Conservation (phyloP, 2,113 vertebrate genomes). For the Protobothrops flavoviridis region DNA sequence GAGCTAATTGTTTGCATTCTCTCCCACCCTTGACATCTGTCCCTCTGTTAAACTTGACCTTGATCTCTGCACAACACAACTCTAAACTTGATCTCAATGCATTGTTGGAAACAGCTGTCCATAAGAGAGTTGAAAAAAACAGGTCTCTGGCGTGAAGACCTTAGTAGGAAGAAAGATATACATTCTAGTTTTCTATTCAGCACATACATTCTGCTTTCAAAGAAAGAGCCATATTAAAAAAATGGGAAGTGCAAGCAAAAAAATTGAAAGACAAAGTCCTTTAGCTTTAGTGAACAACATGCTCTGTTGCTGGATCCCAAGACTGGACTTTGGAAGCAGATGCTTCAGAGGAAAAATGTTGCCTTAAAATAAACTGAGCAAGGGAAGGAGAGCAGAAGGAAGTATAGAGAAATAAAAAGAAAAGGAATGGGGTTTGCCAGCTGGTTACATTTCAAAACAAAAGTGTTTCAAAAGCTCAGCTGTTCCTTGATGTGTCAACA, state of each 20-base stretch:
- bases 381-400: not conserved
- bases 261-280: not conserved
- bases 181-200: constrained; percentile 2
- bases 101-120: constrained; percentile 46
- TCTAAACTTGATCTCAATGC: constrained; percentile 46
- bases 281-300: not conserved
- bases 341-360: not conserved
- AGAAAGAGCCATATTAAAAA: constrained; percentile 6
- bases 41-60: constrained; percentile 34
- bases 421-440: not conserved
- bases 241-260: not conserved
- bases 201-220: constrained; percentile 43
- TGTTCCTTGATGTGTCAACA: constrained; percentile 27
- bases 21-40: constrained; percentile 12
- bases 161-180: not conserved
- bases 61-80: constrained; percentile 18
- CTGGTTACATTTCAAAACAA: not conserved
- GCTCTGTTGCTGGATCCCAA: not conserved
- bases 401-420: not conserved
- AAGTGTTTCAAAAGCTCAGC: constrained; percentile 10
- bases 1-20: constrained; percentile 27
- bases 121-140: constrained; percentile 11
- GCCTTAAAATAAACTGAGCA: not conserved
- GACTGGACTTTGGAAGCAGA: not conserved
- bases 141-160: constrained; percentile 34